Evolutionary conservation across 1,140 invertebrate genomes (phyloP), one percentile per base, ranked within the genome.

Genomic region (Caenorhabditis elegans): DNA sequence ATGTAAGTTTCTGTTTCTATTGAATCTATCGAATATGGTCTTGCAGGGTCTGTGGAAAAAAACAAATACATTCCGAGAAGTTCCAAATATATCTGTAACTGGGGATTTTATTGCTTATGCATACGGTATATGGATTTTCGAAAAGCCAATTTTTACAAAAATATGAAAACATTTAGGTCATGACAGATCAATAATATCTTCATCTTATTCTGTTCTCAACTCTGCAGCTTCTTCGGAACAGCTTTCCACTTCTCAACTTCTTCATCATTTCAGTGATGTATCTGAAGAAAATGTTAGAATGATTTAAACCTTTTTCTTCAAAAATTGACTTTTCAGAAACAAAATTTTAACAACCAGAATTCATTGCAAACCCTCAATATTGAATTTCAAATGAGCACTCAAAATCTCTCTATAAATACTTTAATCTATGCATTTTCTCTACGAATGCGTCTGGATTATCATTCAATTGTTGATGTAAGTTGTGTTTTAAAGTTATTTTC

Each of bases 21-120:
- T 43, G 6, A 15, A 43, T 43, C 15, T 43, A 8, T 43, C n/a
- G n/a, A n/a, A n/a, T n/a, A n/a, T 43, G 39, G 39, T 43, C 15
- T 43, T 43, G n/a, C 60, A 70, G 60, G 60, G 60, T 10, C 31
- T 70, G 6, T 70, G 60, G 60, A 70, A 70, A n/a, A 70, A 70
- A 22, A 70, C 60, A 1, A 70, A 70, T 10, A 70, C 60, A 22
- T 70, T 70, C 28, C 60, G 60, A 19, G 60, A 70, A 13, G 31
- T 39, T 70, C 60, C 60, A 13, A 22, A 22, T 70, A 6, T 70
- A 19, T 70, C 60, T 1, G 60, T 70, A 3, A 70, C 60, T 70
- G 60, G 60, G 0, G 60, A 70, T 13, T 70, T 70, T 13, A 70
- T 70, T 17, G 60, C 43, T 70, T 70, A 70, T 39, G 60, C 17